phyloP scores from a whole-genome alignment of 1,140 invertebrate genomes.

The Temnothorax nylanderi region DNA sequence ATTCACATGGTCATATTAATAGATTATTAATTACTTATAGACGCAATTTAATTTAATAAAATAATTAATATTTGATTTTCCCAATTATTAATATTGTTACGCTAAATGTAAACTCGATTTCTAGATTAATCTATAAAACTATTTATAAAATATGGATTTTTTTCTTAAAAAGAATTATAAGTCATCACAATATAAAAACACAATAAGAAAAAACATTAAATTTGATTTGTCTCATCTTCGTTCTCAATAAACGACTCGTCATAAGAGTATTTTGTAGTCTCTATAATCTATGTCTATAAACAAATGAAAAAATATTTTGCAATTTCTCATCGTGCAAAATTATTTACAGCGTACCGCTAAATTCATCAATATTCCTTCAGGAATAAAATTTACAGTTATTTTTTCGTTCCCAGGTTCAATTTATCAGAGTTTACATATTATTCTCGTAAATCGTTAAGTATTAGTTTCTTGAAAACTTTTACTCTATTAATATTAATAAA shows the following conservation, averaged over 20 bases:
- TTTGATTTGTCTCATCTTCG: constrained; percentile 20
- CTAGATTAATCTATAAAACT: background rate
- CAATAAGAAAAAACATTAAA: background rate
- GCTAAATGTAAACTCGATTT: background rate
- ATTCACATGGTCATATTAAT: background rate
- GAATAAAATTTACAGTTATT: background rate
- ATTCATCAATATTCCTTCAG: background rate
- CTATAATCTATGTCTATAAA: background rate
- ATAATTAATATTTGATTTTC: constrained; percentile 18
- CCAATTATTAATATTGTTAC: background rate
- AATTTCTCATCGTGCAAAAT: constrained; percentile 3
- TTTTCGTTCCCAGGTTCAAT: background rate
- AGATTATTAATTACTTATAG: background rate
- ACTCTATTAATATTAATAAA: background rate
- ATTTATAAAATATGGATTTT: background rate
- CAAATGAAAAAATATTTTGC: background rate
- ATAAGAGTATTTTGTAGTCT: background rate
- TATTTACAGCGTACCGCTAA: constrained; percentile 38
- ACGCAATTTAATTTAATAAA: constrained; percentile 22
- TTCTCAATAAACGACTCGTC: background rate
- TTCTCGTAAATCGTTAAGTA: background rate
- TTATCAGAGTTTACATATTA: constrained; percentile 20
- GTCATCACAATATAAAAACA: background rate
- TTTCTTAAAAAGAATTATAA: background rate
- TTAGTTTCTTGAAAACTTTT: background rate